A percentile compares a stretch with the other conserved stretches of the same genome.
These are phyloP conservation scores for Lissocephala sabroskyi DNA, from an alignment of 2,888 invertebrate genomes.

Conservation along the genomic window DNA sequence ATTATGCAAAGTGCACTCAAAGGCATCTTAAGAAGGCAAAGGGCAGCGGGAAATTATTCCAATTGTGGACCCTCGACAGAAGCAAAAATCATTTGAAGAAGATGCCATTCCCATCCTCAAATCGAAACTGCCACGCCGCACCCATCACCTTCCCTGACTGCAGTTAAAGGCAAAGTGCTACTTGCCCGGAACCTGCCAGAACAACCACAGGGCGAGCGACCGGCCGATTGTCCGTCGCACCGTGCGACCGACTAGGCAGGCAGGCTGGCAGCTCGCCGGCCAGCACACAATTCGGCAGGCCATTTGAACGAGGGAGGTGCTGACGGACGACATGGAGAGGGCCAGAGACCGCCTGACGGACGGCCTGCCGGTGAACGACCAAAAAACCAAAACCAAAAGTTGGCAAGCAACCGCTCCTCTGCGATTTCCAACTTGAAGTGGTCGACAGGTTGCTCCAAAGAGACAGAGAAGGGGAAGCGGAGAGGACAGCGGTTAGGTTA, in stretches of 20 bases:
- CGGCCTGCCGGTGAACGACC: too few species aligned
- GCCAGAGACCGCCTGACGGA: too few species aligned
- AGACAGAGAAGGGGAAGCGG: neutral
- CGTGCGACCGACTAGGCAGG: too few species aligned
- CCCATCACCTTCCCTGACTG: neutral
- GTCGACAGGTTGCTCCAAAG: constrained; percentile 10
- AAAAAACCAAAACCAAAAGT: constrained; percentile 26
- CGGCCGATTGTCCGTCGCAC: constrained; percentile 35
- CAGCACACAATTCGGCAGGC: constrained; percentile 21
- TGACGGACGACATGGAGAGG: constrained; percentile 53
- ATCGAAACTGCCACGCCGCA: neutral
- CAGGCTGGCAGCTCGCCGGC: too few species aligned
- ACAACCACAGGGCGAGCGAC: constrained; percentile 13
- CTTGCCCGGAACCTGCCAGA: constrained; percentile 11
- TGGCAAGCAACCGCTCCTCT: too few species aligned
- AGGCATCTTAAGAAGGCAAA: constrained; percentile 3
- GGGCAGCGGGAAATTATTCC: constrained; percentile 65
- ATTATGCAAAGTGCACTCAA: constrained; percentile 58
- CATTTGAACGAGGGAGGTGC: constrained; percentile 66
- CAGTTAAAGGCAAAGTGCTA: constrained; percentile 55
- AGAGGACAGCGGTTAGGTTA: constrained; percentile 23
- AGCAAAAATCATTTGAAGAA: constrained; percentile 52
- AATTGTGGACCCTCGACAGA: constrained; percentile 63
- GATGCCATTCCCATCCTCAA: too few species aligned
- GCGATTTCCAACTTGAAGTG: constrained; percentile 53